Base-by-base conservation (phyloP, 2,113 vertebrate species). In the Piaya cayana region DNA sequence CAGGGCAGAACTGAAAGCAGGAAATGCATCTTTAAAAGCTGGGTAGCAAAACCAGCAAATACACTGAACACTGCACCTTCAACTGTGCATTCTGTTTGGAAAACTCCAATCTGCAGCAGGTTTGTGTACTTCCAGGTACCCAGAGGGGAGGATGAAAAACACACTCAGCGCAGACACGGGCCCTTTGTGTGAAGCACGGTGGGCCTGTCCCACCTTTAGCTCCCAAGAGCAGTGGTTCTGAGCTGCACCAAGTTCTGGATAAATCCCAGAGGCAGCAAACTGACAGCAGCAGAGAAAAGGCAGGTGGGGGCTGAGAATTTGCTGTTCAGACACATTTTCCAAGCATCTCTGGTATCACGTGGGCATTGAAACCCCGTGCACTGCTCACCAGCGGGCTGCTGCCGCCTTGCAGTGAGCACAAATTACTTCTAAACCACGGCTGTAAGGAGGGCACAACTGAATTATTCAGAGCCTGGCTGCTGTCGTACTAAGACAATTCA, bases 21-120 rank as follows among this genome's bases (percentile, higher is more conserved):
- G 64, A 92, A 58, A 65, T 26, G 3, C 1, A 26, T 16, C 58
- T 67, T 64, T 47, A 2, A 65, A 36, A 85, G 34, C 76, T 47
- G 47, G 11, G 76, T 9, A 63, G 23, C 55, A 52, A 49, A 15
- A 74, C 4, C 52, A 32, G 30, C 55, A 83, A 56, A 49, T 30
- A 45, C 21, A 42, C 22, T 15, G 49, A 72, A 34, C 18, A 29
- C 59, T 27, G 25, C 58, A 77, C 36, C 39, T 81, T 26, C 58
- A 11, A 11, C 47, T 68, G 15, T 7, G 5, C 19, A 0, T 39
- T 21, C 36, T 19, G 27, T 15, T 30, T 22, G 55, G 67, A 30
- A n/a, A 74, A 36, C 30, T 36, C 25, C 0, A 2, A 25, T 3
- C 0, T 0, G 2, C 23, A 49, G 34, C 11, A 18, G 15, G 37